Conservation (phyloP, 2,888 invertebrate species). For the Dendrolimus houi region DNA sequence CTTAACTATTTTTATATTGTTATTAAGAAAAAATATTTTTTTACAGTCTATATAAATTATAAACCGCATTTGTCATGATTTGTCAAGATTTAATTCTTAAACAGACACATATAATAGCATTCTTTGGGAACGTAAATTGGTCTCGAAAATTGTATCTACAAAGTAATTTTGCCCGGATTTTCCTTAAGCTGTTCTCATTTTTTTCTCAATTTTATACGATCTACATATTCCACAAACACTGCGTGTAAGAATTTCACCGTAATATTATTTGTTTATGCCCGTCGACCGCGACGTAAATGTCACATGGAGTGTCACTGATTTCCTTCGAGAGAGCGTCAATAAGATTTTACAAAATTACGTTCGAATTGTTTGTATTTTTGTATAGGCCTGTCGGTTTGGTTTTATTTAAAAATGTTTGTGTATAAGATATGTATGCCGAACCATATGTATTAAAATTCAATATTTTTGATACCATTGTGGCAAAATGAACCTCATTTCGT, state of each 20-base stretch:
- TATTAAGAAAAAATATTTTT: too few relatives aligned
- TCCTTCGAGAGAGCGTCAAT: slow-evolving; percentile 26
- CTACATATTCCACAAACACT: slow-evolving; percentile 8
- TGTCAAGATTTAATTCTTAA: slow-evolving; percentile 4
- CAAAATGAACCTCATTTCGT: too few relatives aligned
- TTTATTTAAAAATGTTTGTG: too few relatives aligned
- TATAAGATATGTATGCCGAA: too few relatives aligned
- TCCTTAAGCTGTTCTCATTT: slow-evolving; percentile 6
- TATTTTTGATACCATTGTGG: too few relatives aligned
- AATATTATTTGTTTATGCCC: slow-evolving; percentile 17
- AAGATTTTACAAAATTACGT: slow-evolving; percentile 32
- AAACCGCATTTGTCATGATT: slow-evolving; percentile 2
- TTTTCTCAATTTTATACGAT: slow-evolving; percentile 11
- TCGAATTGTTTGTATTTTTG: slow-evolving; percentile 23
- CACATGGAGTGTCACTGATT: slow-evolving; percentile 28
- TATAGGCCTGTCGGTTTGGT: slow-evolving; percentile 2
- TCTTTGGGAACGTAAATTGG: neutral
- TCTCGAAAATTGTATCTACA: neutral
- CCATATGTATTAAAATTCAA: too few relatives aligned
- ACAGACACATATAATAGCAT: slow-evolving; percentile 1
- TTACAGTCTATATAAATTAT: too few relatives aligned
- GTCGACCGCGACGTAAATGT: slow-evolving; percentile 10
- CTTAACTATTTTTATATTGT: too few relatives aligned
- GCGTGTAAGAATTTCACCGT: slow-evolving; percentile 15
- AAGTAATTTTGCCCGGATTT: neutral